Evolutionary conservation across 1,140 invertebrate genomes (phyloP), one percentile per base, ranked within the genome.

Genomic region (Drosophila asahinai): DNA sequence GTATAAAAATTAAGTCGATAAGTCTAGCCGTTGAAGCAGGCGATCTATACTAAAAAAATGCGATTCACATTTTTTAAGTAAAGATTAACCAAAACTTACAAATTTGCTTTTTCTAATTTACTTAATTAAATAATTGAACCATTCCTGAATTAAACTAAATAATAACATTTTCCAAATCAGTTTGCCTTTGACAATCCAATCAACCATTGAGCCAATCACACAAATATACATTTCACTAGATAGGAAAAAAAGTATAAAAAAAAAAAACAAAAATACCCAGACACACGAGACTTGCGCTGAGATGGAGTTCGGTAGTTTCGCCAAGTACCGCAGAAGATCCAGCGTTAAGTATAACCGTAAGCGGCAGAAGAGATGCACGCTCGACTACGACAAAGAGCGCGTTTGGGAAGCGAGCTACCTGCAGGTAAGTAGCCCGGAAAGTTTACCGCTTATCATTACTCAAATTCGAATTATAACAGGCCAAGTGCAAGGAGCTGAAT

Each of bases 371-470:
- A 15, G 11, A 22, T 77, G 74, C 42, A 19, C 2, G 3, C 48
- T 66, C 1, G 40, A 80, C n/a, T 86, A 72, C 14, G 5, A 19
- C 11, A 30, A 76, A 2, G 83, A 86, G 5, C 51, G 38, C 1
- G 5, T 22, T 0, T 84, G 82, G 82, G 78, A 86, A n/a, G 30
- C 6, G 12, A 2, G 8, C 14, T 81, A 63, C 49, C 48, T 86
- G n/a, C 71, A 48, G 61, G 82, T 86, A 68, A 43, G 11, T 15
- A 7, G 5, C 33, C 11, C 5, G 0, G 5, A 36, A 19, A 33
- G 6, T 2, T 36, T 15, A 14, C 17, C 12, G 7, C 11, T 1
- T 5, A 19, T 17, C 15, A 12, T 9, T 11, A 25, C 3, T 12
- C 22, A 12, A 17, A 8, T 19, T 25, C 22, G 4, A 25, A 25